phyloP scores from a whole-genome alignment of 2,113 vertebrate species.

The Struthidea cinerea region DNA sequence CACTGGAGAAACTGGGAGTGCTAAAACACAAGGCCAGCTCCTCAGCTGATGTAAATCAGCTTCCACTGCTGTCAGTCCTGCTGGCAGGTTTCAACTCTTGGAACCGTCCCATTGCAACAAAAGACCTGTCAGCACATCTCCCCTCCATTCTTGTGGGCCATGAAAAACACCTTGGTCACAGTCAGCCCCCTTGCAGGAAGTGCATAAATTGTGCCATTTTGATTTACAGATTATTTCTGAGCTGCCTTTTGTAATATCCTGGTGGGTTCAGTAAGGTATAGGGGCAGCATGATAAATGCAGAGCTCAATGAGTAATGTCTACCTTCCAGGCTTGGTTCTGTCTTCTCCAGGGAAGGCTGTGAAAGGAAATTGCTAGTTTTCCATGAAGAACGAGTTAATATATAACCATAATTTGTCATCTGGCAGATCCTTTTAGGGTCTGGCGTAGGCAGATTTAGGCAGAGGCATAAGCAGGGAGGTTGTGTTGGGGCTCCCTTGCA shows the following conservation, averaged over 20 bases:
- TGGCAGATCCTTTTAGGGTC: neutral
- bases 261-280: neutral
- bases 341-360: neutral
- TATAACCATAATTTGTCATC: neutral
- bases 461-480: neutral
- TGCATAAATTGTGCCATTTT: neutral
- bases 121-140: conserved; percentile 13
- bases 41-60: conserved; percentile 1
- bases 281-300: neutral
- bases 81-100: neutral
- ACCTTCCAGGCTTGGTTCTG: neutral
- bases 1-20: conserved; percentile 2
- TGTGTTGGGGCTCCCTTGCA: neutral
- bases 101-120: neutral
- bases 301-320: neutral
- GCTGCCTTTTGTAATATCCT: neutral
- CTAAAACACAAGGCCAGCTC: neutral
- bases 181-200: neutral
- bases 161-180: conserved; percentile 7
- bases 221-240: conserved; percentile 9
- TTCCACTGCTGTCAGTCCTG: neutral
- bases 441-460: neutral
- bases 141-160: conserved; percentile 1
- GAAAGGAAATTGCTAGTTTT: neutral
- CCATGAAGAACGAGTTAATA: neutral